Evolutionary conservation across 2,888 invertebrate species (phyloP), one percentile per base, ranked within the genome.

Genomic region (Lampropteryx suffumata): DNA sequence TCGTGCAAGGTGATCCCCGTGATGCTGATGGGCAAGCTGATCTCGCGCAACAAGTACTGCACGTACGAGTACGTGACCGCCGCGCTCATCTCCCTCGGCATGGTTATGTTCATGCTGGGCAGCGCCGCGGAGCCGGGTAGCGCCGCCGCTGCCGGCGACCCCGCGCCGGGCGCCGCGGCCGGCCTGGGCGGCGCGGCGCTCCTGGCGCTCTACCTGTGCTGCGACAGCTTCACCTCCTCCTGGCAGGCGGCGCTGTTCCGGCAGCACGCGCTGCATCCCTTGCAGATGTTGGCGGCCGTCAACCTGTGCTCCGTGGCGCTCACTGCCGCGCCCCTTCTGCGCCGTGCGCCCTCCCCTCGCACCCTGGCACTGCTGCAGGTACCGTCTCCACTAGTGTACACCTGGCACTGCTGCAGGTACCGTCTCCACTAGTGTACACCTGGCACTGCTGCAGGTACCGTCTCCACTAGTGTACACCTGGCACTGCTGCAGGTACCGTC

Each of bases 1-100:
- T 98, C 99, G n/a, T 98, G 97, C 61, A 99, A 99, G 91, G 96
- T 98, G 62, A 97, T 98, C 67, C 98, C 98, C 1, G 99, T 99
- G 37, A 99, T 99, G 99, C 78, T 98, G 73, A 99, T 99, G 99
- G 98, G 99, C 13, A 96, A 96, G 87, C 82, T 99, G 52, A 93
- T 99, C 45, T 96, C 97, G 0, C 93, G 94, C 55, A 94, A 94
- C 71, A 95, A 95, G 64, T 98, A 98, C 81, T 95, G 96, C 73
- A 92, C 93, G 71, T 95, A 97, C 76, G 99, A 99, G 84, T 99
- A 99, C 82, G 91, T 95, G 6, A 97, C 98, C 0, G 99, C 99
- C 1, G 82, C 93, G 32, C 91, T 97, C 64, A 97, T 99, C 68
- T 98, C 99, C 0, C 67, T 95, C 26, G 99, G 99, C 50, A 98